A percentile compares a stretch with the other conserved stretches of the same genome.
These are phyloP conservation scores for Pachypeltis micranthus DNA, from an alignment of 1,140 invertebrate species.

Conservation along the genomic window DNA sequence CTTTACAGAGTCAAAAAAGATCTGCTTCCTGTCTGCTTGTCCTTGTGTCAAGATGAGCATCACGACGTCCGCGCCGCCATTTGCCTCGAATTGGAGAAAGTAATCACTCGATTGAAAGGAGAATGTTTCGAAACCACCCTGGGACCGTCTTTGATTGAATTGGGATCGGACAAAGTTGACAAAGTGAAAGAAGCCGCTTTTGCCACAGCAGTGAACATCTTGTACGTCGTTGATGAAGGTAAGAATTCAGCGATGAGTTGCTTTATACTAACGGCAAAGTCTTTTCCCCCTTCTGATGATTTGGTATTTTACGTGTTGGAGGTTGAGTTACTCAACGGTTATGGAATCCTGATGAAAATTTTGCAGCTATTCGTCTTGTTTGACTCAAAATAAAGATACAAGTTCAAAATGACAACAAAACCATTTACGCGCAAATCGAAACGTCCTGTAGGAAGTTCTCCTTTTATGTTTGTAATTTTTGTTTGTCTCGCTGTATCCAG, in stretches of 20 bases:
- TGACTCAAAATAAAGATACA: too few species aligned
- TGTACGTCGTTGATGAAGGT: conserved; percentile 2
- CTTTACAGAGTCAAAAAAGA: conserved; percentile 19
- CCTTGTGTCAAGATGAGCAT: conserved; percentile 20
- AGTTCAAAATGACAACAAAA: too few species aligned
- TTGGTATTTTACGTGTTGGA: neutral
- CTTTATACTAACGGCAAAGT: conserved; percentile 3
- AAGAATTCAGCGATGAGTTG: too few species aligned
- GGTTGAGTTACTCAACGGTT: neutral
- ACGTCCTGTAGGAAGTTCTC: too few species aligned
- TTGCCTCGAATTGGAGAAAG: conserved; percentile 14
- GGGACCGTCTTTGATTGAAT: conserved; percentile 11
- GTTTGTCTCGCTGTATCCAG: too few species aligned
- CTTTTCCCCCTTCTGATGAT: too few species aligned
- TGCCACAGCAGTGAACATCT: conserved; percentile 6
- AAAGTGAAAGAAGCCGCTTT: conserved; percentile 19
- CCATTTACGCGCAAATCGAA: too few species aligned
- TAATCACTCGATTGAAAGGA: neutral
- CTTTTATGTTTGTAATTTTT: too few species aligned
- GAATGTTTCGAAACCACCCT: conserved; percentile 11
- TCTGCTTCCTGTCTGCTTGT: conserved; percentile 13
- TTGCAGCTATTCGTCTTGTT: too few species aligned
- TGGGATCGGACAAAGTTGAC: conserved; percentile 11
- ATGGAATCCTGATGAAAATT: too few species aligned
- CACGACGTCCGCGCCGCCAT: conserved; percentile 15